Evolutionary conservation across 2,113 vertebrate species (phyloP), one percentile per base, ranked within the genome.

Genomic region (Eidolon helvum): DNA sequence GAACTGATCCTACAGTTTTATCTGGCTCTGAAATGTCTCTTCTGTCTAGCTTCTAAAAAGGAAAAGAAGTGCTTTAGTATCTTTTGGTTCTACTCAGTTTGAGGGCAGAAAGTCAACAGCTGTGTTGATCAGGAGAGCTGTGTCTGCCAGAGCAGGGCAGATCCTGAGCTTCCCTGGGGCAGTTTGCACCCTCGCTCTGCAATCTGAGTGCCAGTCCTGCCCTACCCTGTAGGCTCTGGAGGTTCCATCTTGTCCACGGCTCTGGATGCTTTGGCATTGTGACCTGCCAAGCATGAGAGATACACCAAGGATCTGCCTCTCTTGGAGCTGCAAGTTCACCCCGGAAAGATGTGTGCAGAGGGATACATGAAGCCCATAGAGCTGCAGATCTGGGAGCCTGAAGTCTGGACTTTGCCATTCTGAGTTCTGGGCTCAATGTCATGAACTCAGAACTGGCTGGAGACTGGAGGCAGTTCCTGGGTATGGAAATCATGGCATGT

Each of bases 1-100:
- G 77, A 63, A n/a, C 30, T 45, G 50, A 30, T 74, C 19, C 2
- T 43, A 30, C 0, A 48, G 35, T 83, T 89, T 94, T 59, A 74
- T 69, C 71, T 91, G 82, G 57, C 61, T 94, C 69, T 28, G 40
- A 83, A 85, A 82, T 30, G 22, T 72, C 48, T 28, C 50, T 90
- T 87, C 4, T 75, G 38, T 95, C 33, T 78, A 83, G 57, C 82
- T 90, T 93, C 53, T 94, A 57, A 72, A 63, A 94, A 84, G 53
- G 66, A 86, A 50, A 82, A 92, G 43, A 35, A 38, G 19, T 38
- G 11, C 57, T 48, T 65, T 75, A 38, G 30, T 68, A 16, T 87
- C 72, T 87, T 93, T 92, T 38, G 79, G 63, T 78, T n/a, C 50
- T 38, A 14, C 43, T 80, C 45, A 40, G 55, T 87, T 69, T 91